Base-by-base conservation (phyloP, 2,113 vertebrate species). In the Turdus rufiventris region DNA sequence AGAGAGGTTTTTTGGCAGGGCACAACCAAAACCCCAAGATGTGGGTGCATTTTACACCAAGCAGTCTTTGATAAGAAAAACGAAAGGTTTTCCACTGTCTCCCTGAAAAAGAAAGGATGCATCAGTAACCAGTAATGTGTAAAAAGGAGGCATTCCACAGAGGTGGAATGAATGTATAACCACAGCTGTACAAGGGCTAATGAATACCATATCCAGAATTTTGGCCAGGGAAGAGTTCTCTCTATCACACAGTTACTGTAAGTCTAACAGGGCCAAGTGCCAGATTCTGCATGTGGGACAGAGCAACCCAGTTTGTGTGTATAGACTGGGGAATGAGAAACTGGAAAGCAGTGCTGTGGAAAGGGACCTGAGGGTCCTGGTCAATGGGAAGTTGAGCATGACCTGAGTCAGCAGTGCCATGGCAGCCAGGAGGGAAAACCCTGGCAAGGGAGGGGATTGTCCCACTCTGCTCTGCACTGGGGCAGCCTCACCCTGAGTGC, bases 1-100 rank as follows among this genome's bases (percentile, higher is more conserved):
- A 24, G 98, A 98, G 12, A 98, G 98, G 88, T 98, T 99, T 97
- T 98, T 98, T 91, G 97, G 80, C 9, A 96, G 97, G 40, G 98
- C 98, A 63, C 98, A 99, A 74, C 98, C 98, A 74, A 98, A 93
- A 67, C 97, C 98, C 97, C 98, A 99, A 2, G 98, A 99, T 4
- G 98, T 98, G 50, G 98, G 98, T 12, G 98, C 98, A 91, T 99
- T 98, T 53, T 98, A 60, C 78, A 98, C 16, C 67, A 97, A 99
- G 48, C 19, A 98, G 62, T 97, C 98, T 86, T 98, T 96, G 12
- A 97, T 57, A 47, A 95, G 71, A 87, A 98, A 99, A 83, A 97
- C 97, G 56, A 98, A 97, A 57, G 98, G 97, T 21, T 98, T 98
- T 6, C 98, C 98, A 20, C 98, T 98, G 97, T 98, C 98, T 54